A percentile compares a stretch with the other conserved stretches of the same genome.
phyloP scores from a whole-genome alignment of 2,888 invertebrate species.

The Didymodactylos carnosus region DNA sequence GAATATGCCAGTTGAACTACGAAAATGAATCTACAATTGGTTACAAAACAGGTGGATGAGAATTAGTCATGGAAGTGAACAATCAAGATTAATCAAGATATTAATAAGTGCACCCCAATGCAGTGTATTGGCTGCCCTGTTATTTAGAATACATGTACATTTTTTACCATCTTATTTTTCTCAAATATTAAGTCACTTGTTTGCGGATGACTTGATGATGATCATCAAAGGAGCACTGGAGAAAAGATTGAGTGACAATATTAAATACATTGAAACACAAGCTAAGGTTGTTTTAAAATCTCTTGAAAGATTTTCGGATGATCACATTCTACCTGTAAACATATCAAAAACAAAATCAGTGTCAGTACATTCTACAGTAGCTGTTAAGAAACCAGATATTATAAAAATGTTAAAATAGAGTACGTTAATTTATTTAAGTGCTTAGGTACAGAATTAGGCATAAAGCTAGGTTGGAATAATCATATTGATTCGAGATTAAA shows the following conservation, averaged over 20 bases:
- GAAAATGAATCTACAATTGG: neutral
- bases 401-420: neutral
- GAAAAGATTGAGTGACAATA: too few relatives aligned
- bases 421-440: neutral
- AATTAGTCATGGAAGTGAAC: neutral
- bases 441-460: neutral
- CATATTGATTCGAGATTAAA: neutral
- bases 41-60: neutral
- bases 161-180: too few relatives aligned
- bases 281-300: too few relatives aligned
- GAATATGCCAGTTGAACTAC: too few relatives aligned
- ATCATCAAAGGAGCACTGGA: too few relatives aligned
- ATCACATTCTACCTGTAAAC: neutral
- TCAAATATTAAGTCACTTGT: too few relatives aligned
- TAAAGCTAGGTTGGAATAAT: too few relatives aligned
- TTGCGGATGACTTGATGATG: too few relatives aligned
- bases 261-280: neutral
- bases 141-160: neutral
- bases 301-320: too few relatives aligned
- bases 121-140: neutral
- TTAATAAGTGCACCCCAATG: neutral
- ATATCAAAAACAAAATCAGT: neutral
- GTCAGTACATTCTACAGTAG: neutral
- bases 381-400: neutral
- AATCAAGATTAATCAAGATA: neutral